Percentiles rank a stretch among this genome's conserved stretches.
Conservation (phyloP, 2,113 vertebrate species). For the Conger conger region DNA sequence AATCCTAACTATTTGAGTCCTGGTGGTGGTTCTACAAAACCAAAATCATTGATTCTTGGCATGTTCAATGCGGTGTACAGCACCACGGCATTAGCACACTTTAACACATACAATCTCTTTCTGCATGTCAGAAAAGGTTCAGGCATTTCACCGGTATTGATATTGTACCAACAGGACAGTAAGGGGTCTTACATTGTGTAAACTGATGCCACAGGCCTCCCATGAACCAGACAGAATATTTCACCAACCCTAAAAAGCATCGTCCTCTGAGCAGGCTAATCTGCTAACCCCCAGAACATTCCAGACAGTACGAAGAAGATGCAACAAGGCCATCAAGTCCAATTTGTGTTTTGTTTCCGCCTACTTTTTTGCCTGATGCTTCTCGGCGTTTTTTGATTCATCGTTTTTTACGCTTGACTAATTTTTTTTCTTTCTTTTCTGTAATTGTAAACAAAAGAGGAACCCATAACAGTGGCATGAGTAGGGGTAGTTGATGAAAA, state of each 20-base stretch:
- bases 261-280: constrained; percentile 65
- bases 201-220: constrained; percentile 76
- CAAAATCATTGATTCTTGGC: not conserved
- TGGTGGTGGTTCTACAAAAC: not conserved
- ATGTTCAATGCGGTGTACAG: not conserved
- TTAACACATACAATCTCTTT: not conserved
- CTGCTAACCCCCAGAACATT: constrained; percentile 66
- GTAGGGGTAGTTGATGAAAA: constrained; percentile 74
- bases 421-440: constrained; percentile 54
- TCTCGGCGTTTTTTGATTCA: constrained; percentile 50
- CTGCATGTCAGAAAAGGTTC: not conserved
- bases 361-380: constrained; percentile 53
- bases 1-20: not conserved
- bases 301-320: constrained; percentile 73
- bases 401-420: constrained; percentile 32
- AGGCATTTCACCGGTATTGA: not conserved
- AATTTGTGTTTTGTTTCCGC: constrained; percentile 59
- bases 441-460: constrained; percentile 76
- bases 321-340: constrained; percentile 61
- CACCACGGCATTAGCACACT: not conserved
- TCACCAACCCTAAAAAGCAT: constrained; percentile 70
- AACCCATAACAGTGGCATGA: constrained; percentile 79
- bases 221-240: constrained; percentile 73
- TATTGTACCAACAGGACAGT: constrained; percentile 48
- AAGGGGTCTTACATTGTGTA: constrained; percentile 79